Percentiles rank a stretch among this genome's conserved stretches.
These are phyloP conservation scores for Dendrocincla tyrannina DNA, from an alignment of 2,797 vertebrate genomes.

Conservation along the genomic window DNA sequence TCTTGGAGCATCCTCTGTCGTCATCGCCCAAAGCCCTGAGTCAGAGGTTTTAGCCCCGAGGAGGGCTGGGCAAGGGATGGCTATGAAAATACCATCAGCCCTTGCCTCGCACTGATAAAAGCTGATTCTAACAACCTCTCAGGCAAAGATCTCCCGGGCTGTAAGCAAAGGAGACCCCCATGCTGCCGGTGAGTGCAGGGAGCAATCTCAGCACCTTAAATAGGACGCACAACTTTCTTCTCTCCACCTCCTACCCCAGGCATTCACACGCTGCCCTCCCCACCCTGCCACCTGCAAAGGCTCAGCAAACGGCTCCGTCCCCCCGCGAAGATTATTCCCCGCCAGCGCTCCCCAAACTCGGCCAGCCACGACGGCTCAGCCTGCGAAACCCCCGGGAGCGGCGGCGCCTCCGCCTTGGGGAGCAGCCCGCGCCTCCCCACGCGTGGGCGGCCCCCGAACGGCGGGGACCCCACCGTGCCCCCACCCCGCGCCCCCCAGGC, in stretches of 20 bases:
- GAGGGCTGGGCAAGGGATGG: not conserved
- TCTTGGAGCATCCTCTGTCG: not conserved
- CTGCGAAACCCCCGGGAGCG: not conserved
- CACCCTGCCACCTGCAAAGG: fast-evolving
- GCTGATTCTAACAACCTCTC: not conserved
- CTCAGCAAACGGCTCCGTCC: not conserved
- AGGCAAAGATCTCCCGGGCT: not conserved
- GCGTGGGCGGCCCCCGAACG: not conserved
- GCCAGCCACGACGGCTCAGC: not conserved
- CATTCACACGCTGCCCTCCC: not conserved
- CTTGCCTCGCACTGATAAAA: not conserved
- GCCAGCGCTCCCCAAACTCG: not conserved
- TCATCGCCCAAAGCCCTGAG: not conserved
- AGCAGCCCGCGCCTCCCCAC: not conserved
- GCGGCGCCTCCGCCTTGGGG: not conserved
- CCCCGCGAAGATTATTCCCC: not conserved
- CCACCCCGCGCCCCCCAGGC: not conserved
- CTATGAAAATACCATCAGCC: not conserved
- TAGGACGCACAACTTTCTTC: not conserved
- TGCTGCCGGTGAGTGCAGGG: not conserved
- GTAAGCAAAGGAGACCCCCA: not conserved
- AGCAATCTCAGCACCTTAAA: not conserved
- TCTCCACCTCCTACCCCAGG: not conserved
- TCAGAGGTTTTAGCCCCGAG: not conserved
- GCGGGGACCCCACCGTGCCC: not conserved